These are phyloP conservation scores for Mobula birostris DNA, from an alignment of 2,113 vertebrate species.

Conservation along the genomic window DNA sequence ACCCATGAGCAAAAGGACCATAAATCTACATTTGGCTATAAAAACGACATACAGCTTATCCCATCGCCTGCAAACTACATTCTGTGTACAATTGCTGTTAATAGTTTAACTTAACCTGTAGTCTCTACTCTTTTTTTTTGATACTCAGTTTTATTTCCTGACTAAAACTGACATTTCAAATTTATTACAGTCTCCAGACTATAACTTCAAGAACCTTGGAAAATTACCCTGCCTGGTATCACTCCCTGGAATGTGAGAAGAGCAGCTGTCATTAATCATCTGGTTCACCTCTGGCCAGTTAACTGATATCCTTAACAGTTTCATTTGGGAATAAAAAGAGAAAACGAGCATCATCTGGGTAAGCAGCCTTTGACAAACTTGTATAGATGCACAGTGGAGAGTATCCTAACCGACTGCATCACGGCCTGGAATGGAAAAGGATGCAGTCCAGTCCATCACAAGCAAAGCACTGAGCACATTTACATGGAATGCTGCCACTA, in stretches of 20 bases:
- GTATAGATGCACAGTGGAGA: too few relatives aligned
- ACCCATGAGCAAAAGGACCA: neutral
- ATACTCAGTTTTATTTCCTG: neutral
- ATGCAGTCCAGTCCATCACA: too few relatives aligned
- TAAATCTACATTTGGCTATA: neutral
- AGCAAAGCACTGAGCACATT: too few relatives aligned
- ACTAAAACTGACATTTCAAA: neutral
- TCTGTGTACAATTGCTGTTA: neutral
- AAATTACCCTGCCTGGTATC: neutral
- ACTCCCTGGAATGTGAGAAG: neutral
- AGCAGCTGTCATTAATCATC: conserved; percentile 10
- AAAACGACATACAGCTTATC: neutral
- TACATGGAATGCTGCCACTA: too few relatives aligned
- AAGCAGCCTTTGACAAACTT: neutral
- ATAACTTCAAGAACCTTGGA: neutral
- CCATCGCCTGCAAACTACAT: neutral
- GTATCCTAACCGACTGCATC: too few relatives aligned
- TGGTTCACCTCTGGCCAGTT: neutral
- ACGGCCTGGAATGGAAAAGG: neutral
- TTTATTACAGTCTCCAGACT: neutral
- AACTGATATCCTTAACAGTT: neutral
- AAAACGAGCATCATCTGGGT: neutral
- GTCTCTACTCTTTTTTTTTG: neutral
- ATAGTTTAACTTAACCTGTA: too few relatives aligned
- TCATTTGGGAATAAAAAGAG: neutral